phyloP scores from a whole-genome alignment of 2,888 invertebrate genomes.

The Hoplodrina blanda region DNA sequence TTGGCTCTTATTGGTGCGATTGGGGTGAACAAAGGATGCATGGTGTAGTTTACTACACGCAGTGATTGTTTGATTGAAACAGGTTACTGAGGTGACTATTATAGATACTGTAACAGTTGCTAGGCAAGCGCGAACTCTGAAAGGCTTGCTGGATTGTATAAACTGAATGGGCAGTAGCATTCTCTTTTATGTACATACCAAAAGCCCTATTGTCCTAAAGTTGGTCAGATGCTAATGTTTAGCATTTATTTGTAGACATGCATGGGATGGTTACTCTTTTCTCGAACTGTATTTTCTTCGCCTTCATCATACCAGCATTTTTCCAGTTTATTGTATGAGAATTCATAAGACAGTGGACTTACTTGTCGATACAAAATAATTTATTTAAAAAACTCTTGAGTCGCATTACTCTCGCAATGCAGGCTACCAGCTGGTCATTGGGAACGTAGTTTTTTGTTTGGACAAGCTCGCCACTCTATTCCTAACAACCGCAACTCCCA shows the following conservation, averaged over 20 bases:
- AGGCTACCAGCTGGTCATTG: too few species aligned
- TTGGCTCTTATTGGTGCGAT: constrained; percentile 8
- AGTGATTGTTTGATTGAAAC: background rate
- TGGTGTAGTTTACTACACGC: background rate
- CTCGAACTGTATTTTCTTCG: background rate
- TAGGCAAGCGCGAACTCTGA: background rate
- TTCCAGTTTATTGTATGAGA: background rate
- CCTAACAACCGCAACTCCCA: too few species aligned
- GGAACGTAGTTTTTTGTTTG: too few species aligned
- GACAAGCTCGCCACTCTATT: too few species aligned
- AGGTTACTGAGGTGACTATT: too few species aligned
- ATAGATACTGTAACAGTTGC: background rate
- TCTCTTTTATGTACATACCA: constrained; percentile 8
- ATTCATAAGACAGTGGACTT: background rate
- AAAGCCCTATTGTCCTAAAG: background rate
- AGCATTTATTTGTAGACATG: background rate
- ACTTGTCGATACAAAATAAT: background rate
- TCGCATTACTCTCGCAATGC: too few species aligned
- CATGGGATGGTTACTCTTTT: background rate
- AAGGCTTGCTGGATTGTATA: background rate
- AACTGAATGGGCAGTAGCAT: background rate
- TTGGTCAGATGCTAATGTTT: background rate
- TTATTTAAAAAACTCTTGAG: too few species aligned
- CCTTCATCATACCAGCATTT: background rate
- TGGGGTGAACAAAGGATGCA: constrained; percentile 18